Evolutionary conservation across 1,140 invertebrate genomes (phyloP).

Genomic region (Scaptomyza hsui): DNA sequence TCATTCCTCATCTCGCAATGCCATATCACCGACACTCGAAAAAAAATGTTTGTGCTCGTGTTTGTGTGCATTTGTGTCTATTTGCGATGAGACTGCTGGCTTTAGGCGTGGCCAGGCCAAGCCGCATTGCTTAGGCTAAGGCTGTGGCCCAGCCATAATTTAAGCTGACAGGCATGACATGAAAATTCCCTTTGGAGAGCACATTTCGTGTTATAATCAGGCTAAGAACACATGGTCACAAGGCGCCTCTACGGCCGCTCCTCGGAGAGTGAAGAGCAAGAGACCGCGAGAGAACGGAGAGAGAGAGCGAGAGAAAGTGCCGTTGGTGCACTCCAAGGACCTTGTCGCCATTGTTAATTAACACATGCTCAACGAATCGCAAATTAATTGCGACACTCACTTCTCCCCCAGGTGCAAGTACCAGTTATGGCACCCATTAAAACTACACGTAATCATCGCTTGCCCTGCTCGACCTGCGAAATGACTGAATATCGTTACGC

Average conservation of each 20-base stretch:
- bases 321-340: constrained; percentile 57
- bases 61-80: constrained; percentile 28
- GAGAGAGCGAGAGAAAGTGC: background rate
- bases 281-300: constrained; percentile 2
- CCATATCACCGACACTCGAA: constrained; percentile 49
- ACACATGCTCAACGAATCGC: constrained; percentile 83
- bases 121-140: constrained; percentile 62
- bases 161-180: constrained; percentile 79
- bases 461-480: background rate
- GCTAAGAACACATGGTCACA: constrained; percentile 72
- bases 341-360: constrained; percentile 75
- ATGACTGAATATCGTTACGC: background rate
- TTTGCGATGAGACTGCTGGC: background rate
- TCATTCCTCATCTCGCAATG: constrained; percentile 5
- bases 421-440: constrained; percentile 14
- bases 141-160: constrained; percentile 68
- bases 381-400: constrained; percentile 81
- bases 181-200: constrained; percentile 74
- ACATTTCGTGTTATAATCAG: constrained; percentile 63
- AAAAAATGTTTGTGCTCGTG: too few relatives aligned
- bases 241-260: background rate
- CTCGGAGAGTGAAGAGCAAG: background rate
- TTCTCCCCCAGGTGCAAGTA: constrained; percentile 41
- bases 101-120: constrained; percentile 27
- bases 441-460: background rate